Base-by-base conservation (phyloP, 2,888 invertebrate genomes). In the Amitus sp. region DNA sequence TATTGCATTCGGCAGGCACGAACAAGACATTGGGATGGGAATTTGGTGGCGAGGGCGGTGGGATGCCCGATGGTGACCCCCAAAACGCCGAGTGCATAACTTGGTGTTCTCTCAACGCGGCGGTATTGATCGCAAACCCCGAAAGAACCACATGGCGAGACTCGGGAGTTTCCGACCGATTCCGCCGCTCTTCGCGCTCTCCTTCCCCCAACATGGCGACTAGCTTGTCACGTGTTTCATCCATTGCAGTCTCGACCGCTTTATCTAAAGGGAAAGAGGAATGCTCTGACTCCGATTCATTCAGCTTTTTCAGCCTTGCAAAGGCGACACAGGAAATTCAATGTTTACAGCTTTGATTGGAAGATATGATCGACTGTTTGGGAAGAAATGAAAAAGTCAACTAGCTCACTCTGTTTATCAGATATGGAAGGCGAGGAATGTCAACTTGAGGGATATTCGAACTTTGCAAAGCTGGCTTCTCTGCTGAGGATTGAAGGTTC, bases 101-200 rank as follows among this genome's bases (percentile, higher is more conserved):
- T 80, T 75, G 57, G 74, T 74, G 74, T 74, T 75, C 74, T 74
- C 72, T 75, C 73, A 74, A 71, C 45, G 57, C 47, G 62, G 53
- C 66, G 69, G 76, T 78, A 80, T 79, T 79, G 78, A 79, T 79
- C 80, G 79, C 72, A 65, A 65, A 69, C 69, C 72, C 56, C 58
- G 62, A 61, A 57, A 50, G 60, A 72, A 77, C 77, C 79, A 79
- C 79, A 77, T 78, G 78, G 78, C 73, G 73, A 73, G 72, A 75
- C 70, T 69, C 79, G 79, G 73, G 66, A 67, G 64, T 71, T 69
- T 71, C 74, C 80, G 78, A 69, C 71, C 68, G 60, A 50, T 66
- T 72, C 69, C 76, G 73, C 45, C 53, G 55, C 45, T 59, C 55
- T 61, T 51, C 61, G 61, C 50, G 47, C 48, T 47, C 53, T 52